A percentile compares a stretch with the other conserved stretches of the same genome.
These are phyloP conservation scores for Nasua narica DNA, from an alignment of 2,797 vertebrate species.

Conservation along the genomic window DNA sequence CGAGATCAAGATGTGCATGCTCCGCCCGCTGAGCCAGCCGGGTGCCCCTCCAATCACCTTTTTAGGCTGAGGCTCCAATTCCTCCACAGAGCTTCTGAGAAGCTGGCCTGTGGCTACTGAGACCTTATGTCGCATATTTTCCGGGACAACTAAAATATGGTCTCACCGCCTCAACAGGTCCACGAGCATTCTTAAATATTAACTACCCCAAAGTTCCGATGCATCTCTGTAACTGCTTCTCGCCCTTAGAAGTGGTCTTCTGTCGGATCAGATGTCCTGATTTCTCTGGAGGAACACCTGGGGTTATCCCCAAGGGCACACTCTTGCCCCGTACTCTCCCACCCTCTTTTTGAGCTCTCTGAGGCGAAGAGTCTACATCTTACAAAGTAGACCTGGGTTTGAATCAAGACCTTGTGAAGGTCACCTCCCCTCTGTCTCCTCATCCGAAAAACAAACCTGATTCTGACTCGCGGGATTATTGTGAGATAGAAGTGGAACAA, in stretches of 20 bases:
- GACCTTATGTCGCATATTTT: neutral
- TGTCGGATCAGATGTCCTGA: neutral
- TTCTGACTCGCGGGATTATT: neutral
- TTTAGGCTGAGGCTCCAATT: neutral
- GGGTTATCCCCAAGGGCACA: neutral
- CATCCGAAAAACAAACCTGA: neutral
- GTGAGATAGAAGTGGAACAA: neutral
- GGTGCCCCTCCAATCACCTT: neutral
- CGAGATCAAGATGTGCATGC: neutral
- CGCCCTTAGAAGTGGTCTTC: neutral
- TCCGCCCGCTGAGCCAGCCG: neutral
- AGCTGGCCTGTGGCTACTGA: neutral
- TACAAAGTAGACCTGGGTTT: neutral
- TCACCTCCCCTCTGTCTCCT: neutral
- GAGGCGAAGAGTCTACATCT: neutral
- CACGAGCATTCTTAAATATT: neutral
- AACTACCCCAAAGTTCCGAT: neutral
- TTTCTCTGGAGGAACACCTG: neutral
- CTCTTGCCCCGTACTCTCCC: neutral
- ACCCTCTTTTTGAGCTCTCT: neutral
- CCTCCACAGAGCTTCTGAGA: neutral
- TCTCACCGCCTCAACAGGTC: neutral
- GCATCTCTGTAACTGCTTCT: neutral
- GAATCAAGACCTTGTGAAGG: neutral
- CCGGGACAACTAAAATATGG: neutral